A percentile compares a stretch with the other conserved stretches of the same genome.
These are phyloP conservation scores for Conus ventricosus DNA, from an alignment of 1,140 invertebrate species.

Conservation along the genomic window DNA sequence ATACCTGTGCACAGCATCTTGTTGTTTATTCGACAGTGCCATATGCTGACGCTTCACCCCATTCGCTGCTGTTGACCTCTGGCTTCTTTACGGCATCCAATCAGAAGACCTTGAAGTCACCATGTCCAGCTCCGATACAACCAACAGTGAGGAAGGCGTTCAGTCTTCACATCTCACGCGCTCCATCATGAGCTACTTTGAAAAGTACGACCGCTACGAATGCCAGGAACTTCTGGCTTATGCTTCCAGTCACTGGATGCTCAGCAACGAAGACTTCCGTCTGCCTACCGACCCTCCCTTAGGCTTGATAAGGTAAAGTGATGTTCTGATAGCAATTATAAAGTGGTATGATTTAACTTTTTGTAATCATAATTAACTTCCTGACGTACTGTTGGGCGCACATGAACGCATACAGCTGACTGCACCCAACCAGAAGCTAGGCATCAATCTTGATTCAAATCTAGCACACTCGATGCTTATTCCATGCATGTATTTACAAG, in stretches of 20 bases:
- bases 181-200: constrained; percentile 60
- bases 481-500: too few species aligned
- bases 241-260: constrained; percentile 68
- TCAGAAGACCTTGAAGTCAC: not conserved
- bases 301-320: constrained; percentile 65
- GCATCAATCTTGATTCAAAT: too few species aligned
- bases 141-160: constrained; percentile 29
- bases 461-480: too few species aligned
- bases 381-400: too few species aligned
- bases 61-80: not conserved
- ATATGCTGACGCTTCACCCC: not conserved
- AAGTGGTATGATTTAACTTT: not conserved
- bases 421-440: constrained; percentile 38
- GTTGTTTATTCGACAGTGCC: not conserved
- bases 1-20: too few species aligned
- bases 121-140: not conserved
- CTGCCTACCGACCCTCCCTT: constrained; percentile 67
- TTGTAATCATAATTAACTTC: constrained; percentile 29
- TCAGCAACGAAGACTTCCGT: constrained; percentile 70
- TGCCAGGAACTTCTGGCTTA: constrained; percentile 67
- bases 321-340: too few species aligned
- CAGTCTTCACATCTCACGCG: not conserved
- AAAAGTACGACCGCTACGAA: constrained; percentile 72
- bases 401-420: too few species aligned
- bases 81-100: not conserved